Base-by-base conservation (phyloP, 2,797 vertebrate genomes). In the Acrossocheilus wenchowensis region DNA sequence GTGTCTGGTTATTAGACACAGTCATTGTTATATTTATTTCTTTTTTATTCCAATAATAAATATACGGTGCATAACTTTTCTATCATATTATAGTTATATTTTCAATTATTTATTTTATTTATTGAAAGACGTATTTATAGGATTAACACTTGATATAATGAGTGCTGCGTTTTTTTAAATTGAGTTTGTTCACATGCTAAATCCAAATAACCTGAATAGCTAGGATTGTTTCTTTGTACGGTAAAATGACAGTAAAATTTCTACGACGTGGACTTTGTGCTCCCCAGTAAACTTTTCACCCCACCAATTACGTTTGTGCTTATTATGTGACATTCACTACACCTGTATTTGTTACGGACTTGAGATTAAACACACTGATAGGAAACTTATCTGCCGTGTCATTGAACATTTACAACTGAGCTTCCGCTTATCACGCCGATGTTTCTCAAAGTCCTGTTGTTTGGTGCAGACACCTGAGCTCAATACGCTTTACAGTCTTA, bases 301-400 rank as follows among this genome's bases (percentile, higher is more conserved):
- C 17, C 36, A 85, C 72, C 12, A 41, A 36, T 34, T 54, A 74
- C 12, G 11, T 82, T 77, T 60, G 45, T 41, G 66, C 41, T 26
- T 2, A 73, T 86, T 78, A 71, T 73, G 19, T 75, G 77, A 81
- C 45, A 4, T 7, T 82, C 52, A 21, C 84, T 83, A 71, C 81
- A 82, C 82, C 26, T 86, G 74, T 68, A 52, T 83, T 62, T 78
- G 36, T 48, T 71, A 60, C 5, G 19, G 34, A 72, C 14, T 34
- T 57, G 54, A 83, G 87, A 87, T 80, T 48, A 69, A 74, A 81
- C 71, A 72, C 11, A 26, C 64, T n/a, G 66, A 79, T 82, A 74
- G 64, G 54, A 14, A 36, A 83, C 64, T 83, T 81, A 87, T 87
- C 50, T 80, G 54, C 69, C 36, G 2, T 73, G 69, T 45, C 26